These are phyloP conservation scores for Molossus alvarezi DNA, from an alignment of 2,797 vertebrate species.

Conservation along the genomic window DNA sequence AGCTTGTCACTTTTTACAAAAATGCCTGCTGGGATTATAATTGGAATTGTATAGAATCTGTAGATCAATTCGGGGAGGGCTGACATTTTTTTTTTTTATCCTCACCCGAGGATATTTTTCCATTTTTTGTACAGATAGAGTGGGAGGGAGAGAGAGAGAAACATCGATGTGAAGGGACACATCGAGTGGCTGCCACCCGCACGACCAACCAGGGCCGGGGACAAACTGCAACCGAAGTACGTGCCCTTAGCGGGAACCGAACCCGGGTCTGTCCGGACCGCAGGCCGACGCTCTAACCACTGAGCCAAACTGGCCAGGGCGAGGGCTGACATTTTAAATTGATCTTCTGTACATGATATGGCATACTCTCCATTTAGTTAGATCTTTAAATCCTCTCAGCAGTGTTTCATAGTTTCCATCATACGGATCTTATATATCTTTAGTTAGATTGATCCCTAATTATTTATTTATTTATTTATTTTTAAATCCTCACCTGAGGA, in stretches of 20 bases:
- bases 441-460: conserved; percentile 28
- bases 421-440: neutral
- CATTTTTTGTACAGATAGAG: no score
- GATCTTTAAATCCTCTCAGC: conserved; percentile 47
- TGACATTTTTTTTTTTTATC: neutral
- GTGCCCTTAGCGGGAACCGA: no score
- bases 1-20: conserved; percentile 23
- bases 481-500: no score
- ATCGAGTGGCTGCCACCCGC: no score
- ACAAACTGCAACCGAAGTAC: no score
- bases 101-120: no score
- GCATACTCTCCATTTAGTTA: neutral
- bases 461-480: neutral
- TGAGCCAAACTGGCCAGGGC: no score
- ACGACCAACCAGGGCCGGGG: no score
- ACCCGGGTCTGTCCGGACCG: no score
- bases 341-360: neutral
- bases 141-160: no score
- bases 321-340: neutral
- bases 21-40: neutral
- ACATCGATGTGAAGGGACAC: no score
- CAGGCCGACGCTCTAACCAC: no score
- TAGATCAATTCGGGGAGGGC: neutral
- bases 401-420: neutral
- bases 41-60: neutral